A percentile compares a stretch with the other conserved stretches of the same genome.
Conservation (phyloP, 2,113 vertebrate species). For the Trochalopteron elliotii region DNA sequence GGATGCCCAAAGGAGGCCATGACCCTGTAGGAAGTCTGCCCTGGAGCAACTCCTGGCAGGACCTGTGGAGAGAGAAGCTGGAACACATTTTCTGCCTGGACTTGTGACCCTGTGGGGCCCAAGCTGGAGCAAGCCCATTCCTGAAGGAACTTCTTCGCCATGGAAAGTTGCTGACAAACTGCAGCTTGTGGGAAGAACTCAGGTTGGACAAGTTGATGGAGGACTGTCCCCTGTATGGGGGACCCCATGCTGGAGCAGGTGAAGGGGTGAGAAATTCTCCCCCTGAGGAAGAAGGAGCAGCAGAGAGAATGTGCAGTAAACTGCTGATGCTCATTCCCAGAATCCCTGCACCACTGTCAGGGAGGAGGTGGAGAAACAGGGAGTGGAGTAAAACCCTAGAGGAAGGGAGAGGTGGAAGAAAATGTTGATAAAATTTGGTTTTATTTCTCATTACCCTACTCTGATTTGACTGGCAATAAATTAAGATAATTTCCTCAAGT, state of each 20-base stretch:
- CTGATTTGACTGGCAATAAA: not conserved
- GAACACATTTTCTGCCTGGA: not conserved
- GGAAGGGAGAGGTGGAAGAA: not conserved
- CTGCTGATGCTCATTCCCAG: not conserved
- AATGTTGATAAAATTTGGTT: not conserved
- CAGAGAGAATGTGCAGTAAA: not conserved
- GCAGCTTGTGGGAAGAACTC: not conserved
- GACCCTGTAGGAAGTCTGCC: not conserved
- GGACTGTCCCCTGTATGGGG: not conserved
- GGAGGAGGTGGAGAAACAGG: not conserved
- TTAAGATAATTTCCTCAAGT: not conserved
- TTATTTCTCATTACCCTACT: not conserved
- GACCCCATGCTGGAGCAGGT: not conserved
- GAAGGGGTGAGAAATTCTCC: not conserved
- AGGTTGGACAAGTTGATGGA: not conserved
- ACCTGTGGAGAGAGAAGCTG: not conserved
- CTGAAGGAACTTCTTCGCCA: not conserved
- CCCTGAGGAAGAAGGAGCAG: no score
- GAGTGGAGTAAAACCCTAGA: not conserved
- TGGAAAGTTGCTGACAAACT: not conserved
- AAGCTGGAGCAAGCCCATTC: not conserved
- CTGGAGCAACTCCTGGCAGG: not conserved
- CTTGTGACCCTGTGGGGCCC: not conserved
- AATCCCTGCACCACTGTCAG: not conserved
- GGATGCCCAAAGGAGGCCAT: not conserved